Evolutionary conservation across 1,140 invertebrate species (phyloP).

Genomic region (Chlorops oryzae): DNA sequence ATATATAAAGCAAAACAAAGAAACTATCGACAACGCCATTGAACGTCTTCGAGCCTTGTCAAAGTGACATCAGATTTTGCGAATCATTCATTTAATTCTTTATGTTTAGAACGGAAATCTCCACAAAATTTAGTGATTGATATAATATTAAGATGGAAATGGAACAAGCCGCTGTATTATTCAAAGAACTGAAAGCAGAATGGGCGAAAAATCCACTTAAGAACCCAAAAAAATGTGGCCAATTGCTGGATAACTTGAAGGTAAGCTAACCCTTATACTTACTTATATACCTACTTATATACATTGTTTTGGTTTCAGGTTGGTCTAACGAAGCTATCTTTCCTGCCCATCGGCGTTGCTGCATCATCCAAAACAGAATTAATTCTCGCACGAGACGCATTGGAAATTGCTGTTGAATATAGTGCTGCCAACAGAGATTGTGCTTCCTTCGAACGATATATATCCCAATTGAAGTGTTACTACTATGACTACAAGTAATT

Average conservation of each 20-base stretch:
- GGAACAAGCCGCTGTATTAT: too few species aligned
- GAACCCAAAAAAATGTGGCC: slow-evolving; percentile 66
- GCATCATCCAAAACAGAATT: slow-evolving; percentile 74
- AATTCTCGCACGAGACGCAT: slow-evolving; percentile 78
- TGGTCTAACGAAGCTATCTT: slow-evolving; percentile 75
- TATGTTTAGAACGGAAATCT: too few species aligned
- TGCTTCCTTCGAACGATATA: slow-evolving; percentile 90
- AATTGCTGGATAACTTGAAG: slow-evolving; percentile 67
- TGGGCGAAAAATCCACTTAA: slow-evolving; percentile 61
- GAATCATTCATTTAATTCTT: too few species aligned
- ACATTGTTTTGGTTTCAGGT: too few species aligned
- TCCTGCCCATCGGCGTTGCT: slow-evolving; percentile 77
- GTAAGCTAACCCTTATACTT: slow-evolving; percentile 45
- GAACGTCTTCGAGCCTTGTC: too few species aligned
- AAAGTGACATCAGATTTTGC: too few species aligned
- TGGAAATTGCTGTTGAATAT: slow-evolving; percentile 95
- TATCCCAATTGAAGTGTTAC: slow-evolving; percentile 95
- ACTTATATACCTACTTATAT: slow-evolving; percentile 27
- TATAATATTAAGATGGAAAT: too few species aligned
- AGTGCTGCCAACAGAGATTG: slow-evolving; percentile 88
- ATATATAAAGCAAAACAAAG: too few species aligned
- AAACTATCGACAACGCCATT: too few species aligned
- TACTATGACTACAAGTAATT: slow-evolving; percentile 93
- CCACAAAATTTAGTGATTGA: too few species aligned
- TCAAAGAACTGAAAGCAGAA: slow-evolving; percentile 68